Base-by-base conservation (phyloP, 1,140 invertebrate species). In the Euglossa dilemma region DNA sequence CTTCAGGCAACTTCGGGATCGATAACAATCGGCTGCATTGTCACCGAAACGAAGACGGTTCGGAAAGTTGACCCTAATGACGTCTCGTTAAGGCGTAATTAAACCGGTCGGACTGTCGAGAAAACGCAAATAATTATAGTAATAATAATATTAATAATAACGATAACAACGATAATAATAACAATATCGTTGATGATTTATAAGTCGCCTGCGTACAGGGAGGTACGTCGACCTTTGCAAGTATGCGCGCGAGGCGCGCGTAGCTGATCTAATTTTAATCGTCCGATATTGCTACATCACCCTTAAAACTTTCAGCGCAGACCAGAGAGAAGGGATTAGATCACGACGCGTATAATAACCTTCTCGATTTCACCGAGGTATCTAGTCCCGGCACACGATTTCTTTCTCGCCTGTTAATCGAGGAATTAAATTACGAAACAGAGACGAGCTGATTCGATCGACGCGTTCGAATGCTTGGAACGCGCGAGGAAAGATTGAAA, bases 81-180 rank as follows among this genome's bases (percentile, higher is more conserved):
- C 71, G 67, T 70, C 85, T 81, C 86, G 78, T 87, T 87, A 87
- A 80, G 54, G 54, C 64, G 71, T 83, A 85, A 88, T 88, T 79
- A 83, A 59, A 61, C 71, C 8, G 12, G 43, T 28, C 14, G 36
- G 18, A 63, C 20, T 3, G 14, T 11, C 2, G 5, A 59, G 6
- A 59, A 25, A 20, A 36, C 18, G 28, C 14, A 9, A 28, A 28
- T 6, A n/a, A n/a, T n/a, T n/a, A n/a, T n/a, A n/a, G n/a, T n/a
- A n/a, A n/a, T n/a, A n/a, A n/a, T n/a, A n/a, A n/a, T n/a, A n/a
- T n/a, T n/a, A n/a, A n/a, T n/a, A n/a, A n/a, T n/a, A n/a, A n/a
- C n/a, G n/a, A n/a, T n/a, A n/a, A n/a, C n/a, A n/a, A n/a, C n/a
- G n/a, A n/a, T n/a, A n/a, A n/a, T n/a, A 36, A 36, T 36, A 36